phyloP scores from a whole-genome alignment of 53 echinoderm and acorn worm genomes.

The Patiria pectinifera region DNA sequence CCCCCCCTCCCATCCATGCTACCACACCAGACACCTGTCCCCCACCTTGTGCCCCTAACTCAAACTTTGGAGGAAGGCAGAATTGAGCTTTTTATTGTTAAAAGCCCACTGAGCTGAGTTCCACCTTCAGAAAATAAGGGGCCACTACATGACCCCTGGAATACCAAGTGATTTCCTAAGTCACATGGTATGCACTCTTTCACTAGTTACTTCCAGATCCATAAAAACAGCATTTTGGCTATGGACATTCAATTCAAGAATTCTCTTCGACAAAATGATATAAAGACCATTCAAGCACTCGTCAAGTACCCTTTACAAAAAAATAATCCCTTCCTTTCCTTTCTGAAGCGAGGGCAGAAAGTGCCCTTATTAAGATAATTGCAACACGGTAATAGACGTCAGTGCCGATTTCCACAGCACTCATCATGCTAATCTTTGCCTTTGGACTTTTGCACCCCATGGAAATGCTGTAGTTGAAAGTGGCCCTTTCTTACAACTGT shows the following conservation, averaged over 20 bases:
- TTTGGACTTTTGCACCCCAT: background rate
- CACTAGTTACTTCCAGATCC: too few species aligned
- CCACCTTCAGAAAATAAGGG: background rate
- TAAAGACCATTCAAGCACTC: constrained; percentile 13
- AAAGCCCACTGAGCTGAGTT: background rate
- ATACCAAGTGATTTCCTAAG: too few species aligned
- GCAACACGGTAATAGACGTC: constrained; percentile 55
- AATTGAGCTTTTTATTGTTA: background rate
- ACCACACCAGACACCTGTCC: too few species aligned
- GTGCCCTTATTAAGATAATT: constrained; percentile 45
- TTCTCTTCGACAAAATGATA: background rate
- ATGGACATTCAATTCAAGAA: background rate
- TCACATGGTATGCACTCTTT: too few species aligned
- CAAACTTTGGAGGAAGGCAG: too few species aligned
- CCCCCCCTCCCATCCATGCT: too few species aligned
- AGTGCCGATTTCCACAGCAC: constrained; percentile 19
- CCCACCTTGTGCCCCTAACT: too few species aligned
- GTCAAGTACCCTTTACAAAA: background rate
- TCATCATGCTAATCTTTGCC: constrained; percentile 3
- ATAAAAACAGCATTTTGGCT: too few species aligned
- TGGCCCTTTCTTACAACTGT: background rate
- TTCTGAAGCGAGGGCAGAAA: constrained; percentile 4
- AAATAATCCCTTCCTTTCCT: constrained; percentile 35
- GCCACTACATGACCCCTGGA: background rate
- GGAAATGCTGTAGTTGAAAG: background rate